Conservation (phyloP, 2,113 vertebrate genomes). For the Merops nubicus region DNA sequence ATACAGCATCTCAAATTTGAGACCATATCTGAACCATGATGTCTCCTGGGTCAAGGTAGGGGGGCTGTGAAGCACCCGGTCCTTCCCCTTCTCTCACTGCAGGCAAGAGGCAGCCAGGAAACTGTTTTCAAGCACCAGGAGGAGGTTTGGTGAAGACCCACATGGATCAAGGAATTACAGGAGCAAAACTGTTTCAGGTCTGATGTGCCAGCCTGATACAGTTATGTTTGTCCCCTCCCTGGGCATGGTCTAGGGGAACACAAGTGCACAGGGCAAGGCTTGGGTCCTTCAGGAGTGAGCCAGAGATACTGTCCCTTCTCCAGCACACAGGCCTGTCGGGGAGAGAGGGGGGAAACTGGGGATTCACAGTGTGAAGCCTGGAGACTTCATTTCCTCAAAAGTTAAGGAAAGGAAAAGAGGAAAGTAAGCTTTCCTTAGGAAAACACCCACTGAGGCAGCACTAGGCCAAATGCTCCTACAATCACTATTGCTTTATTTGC, state of each 20-base stretch:
- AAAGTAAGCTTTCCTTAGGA: neutral
- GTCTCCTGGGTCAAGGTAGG: neutral
- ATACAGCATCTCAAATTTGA: neutral
- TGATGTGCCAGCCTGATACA: neutral
- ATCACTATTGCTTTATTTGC: neutral
- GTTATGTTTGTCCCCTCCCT: neutral
- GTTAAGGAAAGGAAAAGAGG: neutral
- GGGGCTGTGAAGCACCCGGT: neutral
- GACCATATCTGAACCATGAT: neutral
- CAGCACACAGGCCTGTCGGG: neutral
- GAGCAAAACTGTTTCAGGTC: neutral
- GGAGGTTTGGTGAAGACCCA: neutral
- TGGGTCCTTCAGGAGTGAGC: neutral
- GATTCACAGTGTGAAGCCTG: neutral
- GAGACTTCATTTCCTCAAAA: neutral
- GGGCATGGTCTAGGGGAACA: neutral
- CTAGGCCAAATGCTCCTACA: neutral
- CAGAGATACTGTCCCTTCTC: fast-evolving
- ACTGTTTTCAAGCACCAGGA: neutral
- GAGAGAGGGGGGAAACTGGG: neutral
- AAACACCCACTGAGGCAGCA: neutral
- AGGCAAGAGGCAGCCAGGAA: fast-evolving
- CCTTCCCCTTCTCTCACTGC: neutral
- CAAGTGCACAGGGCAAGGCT: fast-evolving
- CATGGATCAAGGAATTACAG: fast-evolving